These are phyloP conservation scores for Phymorhynchus buccinoides DNA, from an alignment of 1,140 invertebrate genomes.

Conservation along the genomic window DNA sequence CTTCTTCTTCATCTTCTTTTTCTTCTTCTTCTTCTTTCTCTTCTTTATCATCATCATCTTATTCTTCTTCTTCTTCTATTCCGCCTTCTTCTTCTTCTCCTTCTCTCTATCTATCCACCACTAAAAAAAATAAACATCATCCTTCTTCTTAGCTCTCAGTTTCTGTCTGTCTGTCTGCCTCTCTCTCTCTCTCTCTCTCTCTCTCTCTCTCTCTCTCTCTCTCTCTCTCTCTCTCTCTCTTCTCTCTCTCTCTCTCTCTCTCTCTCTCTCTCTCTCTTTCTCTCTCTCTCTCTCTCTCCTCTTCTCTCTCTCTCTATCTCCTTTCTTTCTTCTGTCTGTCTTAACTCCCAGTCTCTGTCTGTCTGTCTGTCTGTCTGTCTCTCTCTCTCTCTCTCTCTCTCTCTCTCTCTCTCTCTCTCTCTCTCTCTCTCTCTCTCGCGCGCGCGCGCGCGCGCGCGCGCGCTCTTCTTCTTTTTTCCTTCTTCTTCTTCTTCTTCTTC, in stretches of 20 bases:
- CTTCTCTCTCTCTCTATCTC: too few species aligned
- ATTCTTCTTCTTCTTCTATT: not conserved
- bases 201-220: not conserved
- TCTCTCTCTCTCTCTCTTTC: too few species aligned
- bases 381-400: too few species aligned
- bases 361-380: too few species aligned
- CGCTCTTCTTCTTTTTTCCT: not conserved
- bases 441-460: too few species aligned
- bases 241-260: slow-evolving; percentile 10
- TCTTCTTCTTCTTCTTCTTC: not conserved
- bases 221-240: not conserved
- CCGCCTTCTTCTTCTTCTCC: not conserved
- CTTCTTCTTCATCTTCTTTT: not conserved
- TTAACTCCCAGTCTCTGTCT: too few species aligned
- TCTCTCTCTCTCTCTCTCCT: too few species aligned
- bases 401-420: too few species aligned
- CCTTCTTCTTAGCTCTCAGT: not conserved
- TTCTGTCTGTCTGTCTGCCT: not conserved
- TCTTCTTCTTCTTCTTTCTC: not conserved
- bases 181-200: slow-evolving; percentile 2
- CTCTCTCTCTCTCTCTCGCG: too few species aligned
- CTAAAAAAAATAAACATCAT: too few species aligned
- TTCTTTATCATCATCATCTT: not conserved
- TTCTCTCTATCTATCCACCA: not conserved
- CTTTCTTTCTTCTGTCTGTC: too few species aligned